These are phyloP conservation scores for Cryptosula pallasiana DNA, from an alignment of 2,888 invertebrate species.

Conservation along the genomic window DNA sequence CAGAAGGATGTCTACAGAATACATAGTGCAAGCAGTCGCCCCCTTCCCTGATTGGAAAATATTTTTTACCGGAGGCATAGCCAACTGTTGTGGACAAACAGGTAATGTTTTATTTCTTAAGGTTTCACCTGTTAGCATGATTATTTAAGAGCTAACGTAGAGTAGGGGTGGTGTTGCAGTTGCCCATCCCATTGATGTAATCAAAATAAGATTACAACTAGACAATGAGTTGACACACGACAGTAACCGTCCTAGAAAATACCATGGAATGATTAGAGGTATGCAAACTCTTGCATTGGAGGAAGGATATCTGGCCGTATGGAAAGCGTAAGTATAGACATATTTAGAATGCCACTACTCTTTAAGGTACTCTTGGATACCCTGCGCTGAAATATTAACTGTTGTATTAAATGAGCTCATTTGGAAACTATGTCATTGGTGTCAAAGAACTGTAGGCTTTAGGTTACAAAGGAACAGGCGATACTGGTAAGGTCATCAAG, in stretches of 20 bases:
- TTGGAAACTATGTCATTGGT: no score
- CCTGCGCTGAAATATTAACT: no score
- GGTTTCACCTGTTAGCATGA: neutral
- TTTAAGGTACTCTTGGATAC: no score
- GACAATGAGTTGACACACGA: constrained; percentile 37
- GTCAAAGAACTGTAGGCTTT: no score
- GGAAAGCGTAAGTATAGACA: constrained; percentile 37
- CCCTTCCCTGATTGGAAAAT: neutral
- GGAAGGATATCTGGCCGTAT: constrained; percentile 39
- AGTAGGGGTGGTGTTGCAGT: constrained; percentile 31
- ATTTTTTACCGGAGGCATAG: neutral
- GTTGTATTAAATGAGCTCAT: no score
- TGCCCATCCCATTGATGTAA: constrained; percentile 42
- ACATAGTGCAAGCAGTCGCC: no score
- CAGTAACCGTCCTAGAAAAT: constrained; percentile 32
- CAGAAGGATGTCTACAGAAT: neutral
- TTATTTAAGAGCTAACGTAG: neutral
- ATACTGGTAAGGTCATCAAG: no score
- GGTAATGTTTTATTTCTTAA: neutral
- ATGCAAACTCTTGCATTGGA: constrained; percentile 34
- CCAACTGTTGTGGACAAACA: neutral
- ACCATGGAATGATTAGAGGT: constrained; percentile 38
- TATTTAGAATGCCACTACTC: no score
- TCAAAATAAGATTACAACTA: constrained; percentile 43
- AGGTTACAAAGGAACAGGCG: no score